A percentile compares a stretch with the other conserved stretches of the same genome.
Conservation (phyloP, 2,797 vertebrate genomes). For the Hippopotamyrus pictus region DNA sequence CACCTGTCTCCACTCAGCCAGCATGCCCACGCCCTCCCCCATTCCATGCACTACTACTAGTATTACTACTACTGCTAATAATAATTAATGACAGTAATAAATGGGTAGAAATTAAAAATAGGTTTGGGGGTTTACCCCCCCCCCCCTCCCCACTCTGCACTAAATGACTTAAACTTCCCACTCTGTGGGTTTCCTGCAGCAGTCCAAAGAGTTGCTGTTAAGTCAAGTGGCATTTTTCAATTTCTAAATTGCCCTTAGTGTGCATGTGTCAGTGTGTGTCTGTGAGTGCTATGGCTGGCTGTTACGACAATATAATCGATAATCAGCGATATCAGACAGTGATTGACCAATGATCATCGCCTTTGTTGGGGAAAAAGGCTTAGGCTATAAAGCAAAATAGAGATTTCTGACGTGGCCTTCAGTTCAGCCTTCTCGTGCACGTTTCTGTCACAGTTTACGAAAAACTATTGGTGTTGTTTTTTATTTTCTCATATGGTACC, state of each 20-base stretch:
- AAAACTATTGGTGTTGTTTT: not conserved
- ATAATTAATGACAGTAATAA: not conserved
- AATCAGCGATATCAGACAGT: not conserved
- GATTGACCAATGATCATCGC: not conserved
- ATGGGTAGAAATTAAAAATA: not conserved
- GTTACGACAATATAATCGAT: not conserved
- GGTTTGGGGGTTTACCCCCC: not conserved
- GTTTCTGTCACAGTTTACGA: not conserved
- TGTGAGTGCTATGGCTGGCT: not conserved
- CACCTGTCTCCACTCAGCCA: not conserved
- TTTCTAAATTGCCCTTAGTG: not conserved
- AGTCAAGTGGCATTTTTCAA: not conserved
- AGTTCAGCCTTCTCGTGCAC: not conserved
- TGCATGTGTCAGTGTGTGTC: not conserved
- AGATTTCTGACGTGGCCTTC: not conserved
- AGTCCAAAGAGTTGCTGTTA: not conserved
- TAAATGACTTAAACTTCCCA: too few relatives aligned
- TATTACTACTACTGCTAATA: not conserved
- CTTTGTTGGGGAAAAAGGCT: not conserved
- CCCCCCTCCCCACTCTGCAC: not conserved
- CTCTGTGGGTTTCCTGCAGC: not conserved
- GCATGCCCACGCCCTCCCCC: not conserved
- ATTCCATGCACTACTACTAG: not conserved
- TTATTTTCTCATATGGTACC: not conserved
- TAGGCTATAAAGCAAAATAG: not conserved